Percentiles rank a stretch among this genome's conserved stretches.
These are phyloP conservation scores for Psix sp. DNA, from an alignment of 1,140 invertebrate genomes.

Conservation along the genomic window DNA sequence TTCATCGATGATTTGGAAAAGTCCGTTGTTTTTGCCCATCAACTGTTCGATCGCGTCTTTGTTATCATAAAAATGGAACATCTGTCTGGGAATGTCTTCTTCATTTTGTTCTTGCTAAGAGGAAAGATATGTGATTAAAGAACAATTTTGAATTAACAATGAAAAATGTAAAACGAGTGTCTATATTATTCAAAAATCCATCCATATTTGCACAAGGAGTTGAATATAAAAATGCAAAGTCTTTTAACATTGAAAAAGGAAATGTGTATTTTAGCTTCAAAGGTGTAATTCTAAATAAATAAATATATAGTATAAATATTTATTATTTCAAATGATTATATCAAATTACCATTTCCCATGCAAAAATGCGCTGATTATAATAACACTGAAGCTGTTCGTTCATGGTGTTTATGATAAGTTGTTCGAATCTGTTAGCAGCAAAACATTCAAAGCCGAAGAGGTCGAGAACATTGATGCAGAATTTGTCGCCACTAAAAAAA, in stretches of 20 bases:
- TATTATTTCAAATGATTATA: too few relatives aligned
- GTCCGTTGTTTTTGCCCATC: conserved; percentile 87
- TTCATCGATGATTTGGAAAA: conserved; percentile 93
- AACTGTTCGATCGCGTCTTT: conserved; percentile 90
- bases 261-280: too few relatives aligned
- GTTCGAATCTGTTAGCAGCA: conserved; percentile 89
- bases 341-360: conserved; percentile 88
- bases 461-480: conserved; percentile 88
- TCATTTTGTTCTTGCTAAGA: conserved; percentile 84
- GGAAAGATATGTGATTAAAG: conserved; percentile 4
- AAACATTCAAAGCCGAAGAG: conserved; percentile 95
- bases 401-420: conserved; percentile 91
- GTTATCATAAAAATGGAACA: conserved; percentile 90
- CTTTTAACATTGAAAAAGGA: too few relatives aligned
- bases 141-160: conserved; percentile 8
- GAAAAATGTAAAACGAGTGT: too few relatives aligned
- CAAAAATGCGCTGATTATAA: conserved; percentile 91
- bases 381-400: conserved; percentile 94
- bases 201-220: too few relatives aligned
- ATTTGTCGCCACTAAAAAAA: conserved; percentile 84
- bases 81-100: conserved; percentile 86
- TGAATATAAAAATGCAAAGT: too few relatives aligned
- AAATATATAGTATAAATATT: too few relatives aligned
- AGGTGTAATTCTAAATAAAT: too few relatives aligned
- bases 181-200: too few relatives aligned